Conservation (phyloP, 2,888 invertebrate genomes). For the Epirrhoe alternata region DNA sequence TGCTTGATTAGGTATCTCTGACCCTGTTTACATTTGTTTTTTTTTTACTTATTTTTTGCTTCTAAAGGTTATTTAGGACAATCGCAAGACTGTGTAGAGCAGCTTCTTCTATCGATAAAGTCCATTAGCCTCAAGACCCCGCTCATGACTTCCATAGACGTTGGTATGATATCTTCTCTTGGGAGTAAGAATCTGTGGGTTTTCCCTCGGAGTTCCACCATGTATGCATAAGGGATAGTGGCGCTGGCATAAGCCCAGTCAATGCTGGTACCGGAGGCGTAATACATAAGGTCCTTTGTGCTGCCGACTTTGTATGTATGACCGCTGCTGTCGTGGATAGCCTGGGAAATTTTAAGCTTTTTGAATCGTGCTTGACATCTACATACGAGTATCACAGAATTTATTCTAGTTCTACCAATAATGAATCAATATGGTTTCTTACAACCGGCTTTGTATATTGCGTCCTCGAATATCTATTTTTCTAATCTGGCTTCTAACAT, state of each 20-base stretch:
- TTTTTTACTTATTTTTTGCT: neutral
- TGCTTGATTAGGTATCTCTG: neutral
- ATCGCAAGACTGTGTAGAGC: constrained; percentile 47
- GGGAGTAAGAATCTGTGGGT: constrained; percentile 71
- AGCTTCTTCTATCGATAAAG: constrained; percentile 60
- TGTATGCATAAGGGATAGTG: constrained; percentile 73
- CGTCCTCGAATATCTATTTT: too few species aligned
- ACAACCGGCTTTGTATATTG: too few species aligned
- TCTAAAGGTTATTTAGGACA: constrained; percentile 45
- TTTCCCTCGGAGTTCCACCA: constrained; percentile 75
- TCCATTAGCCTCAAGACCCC: constrained; percentile 68
- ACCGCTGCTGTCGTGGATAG: constrained; percentile 63
- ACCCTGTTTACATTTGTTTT: too few species aligned
- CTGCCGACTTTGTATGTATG: constrained; percentile 78
- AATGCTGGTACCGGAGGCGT: constrained; percentile 69
- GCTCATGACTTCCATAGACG: constrained; percentile 60
- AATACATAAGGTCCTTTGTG: constrained; percentile 80
- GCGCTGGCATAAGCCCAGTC: constrained; percentile 76
- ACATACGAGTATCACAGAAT: too few species aligned
- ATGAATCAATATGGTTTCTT: too few species aligned
- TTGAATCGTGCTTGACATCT: too few species aligned
- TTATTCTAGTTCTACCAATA: too few species aligned
- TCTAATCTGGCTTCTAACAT: too few species aligned
- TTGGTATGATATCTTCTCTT: constrained; percentile 67
- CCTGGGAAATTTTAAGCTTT: constrained; percentile 50